These are phyloP conservation scores for Trichoplusia ni DNA, from an alignment of 1,140 invertebrate species.

Conservation along the genomic window DNA sequence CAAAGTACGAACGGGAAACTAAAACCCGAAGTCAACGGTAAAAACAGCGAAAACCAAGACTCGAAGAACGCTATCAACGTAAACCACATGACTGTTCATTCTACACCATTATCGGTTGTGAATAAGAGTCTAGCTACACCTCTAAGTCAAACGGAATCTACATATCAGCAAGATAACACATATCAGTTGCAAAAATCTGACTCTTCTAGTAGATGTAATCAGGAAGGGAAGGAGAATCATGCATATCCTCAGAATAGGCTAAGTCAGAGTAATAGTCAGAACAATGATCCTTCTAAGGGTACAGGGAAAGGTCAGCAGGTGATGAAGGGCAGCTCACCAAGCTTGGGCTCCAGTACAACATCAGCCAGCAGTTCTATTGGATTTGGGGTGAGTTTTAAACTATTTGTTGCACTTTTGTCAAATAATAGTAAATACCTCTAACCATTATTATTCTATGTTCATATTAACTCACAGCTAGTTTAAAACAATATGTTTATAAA, in stretches of 20 bases:
- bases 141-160: constrained; percentile 80
- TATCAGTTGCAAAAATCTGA: constrained; percentile 81
- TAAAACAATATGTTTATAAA: no score
- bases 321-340: constrained; percentile 73
- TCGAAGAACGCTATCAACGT: constrained; percentile 67
- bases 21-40: constrained; percentile 71
- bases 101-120: constrained; percentile 84
- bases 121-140: constrained; percentile 85
- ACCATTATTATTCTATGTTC: no score
- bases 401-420: no score
- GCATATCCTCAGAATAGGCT: constrained; percentile 78
- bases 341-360: constrained; percentile 61
- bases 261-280: constrained; percentile 74
- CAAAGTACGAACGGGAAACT: constrained; percentile 75
- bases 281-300: constrained; percentile 58
- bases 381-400: constrained; percentile 73
- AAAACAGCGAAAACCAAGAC: constrained; percentile 62
- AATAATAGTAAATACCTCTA: no score
- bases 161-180: constrained; percentile 77
- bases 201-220: constrained; percentile 76
- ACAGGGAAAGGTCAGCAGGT: constrained; percentile 60
- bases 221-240: constrained; percentile 80
- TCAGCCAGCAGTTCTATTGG: constrained; percentile 69
- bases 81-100: constrained; percentile 85
- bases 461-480: no score